Percentiles rank a stretch among this genome's conserved stretches.
These are phyloP conservation scores for Corvus cornix DNA, from an alignment of 2,113 vertebrate species.

Conservation along the genomic window DNA sequence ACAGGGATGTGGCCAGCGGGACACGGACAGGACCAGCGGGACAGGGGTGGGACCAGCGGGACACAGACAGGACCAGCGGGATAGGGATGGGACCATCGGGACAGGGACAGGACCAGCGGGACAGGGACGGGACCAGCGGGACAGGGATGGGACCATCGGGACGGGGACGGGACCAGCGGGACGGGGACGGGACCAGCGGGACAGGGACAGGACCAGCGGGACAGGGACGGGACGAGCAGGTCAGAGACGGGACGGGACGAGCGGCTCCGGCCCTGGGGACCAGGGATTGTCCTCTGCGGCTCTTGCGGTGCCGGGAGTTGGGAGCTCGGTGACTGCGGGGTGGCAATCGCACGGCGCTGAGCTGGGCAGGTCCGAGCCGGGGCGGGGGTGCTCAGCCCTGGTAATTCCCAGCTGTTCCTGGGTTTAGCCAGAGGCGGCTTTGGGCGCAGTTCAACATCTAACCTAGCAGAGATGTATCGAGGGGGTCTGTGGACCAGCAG, in stretches of 20 bases:
- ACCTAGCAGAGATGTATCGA: too few relatives aligned
- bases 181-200: too few relatives aligned
- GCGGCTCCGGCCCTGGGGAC: too few relatives aligned
- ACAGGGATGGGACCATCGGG: too few relatives aligned
- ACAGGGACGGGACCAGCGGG: too few relatives aligned
- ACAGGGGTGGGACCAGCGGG: too few relatives aligned
- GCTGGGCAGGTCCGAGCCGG: background rate
- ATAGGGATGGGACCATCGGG: too few relatives aligned
- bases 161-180: too few relatives aligned
- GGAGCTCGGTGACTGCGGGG: fast-evolving
- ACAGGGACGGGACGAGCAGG: background rate
- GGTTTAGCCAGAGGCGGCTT: fast-evolving
- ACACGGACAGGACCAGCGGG: background rate
- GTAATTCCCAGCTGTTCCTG: background rate
- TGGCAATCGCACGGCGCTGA: fast-evolving
- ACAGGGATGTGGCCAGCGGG: background rate
- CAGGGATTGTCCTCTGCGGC: fast-evolving
- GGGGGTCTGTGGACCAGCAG: background rate
- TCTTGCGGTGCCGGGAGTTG: fast-evolving
- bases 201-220: background rate
- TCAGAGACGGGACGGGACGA: background rate
- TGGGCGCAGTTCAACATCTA: fast-evolving
- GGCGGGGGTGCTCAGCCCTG: background rate
- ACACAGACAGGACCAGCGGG: too few relatives aligned
- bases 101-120: too few relatives aligned